Percentiles rank a stretch among this genome's conserved stretches.
phyloP scores from a whole-genome alignment of 2,888 invertebrate genomes.

The Polydrusus pterygomalis region DNA sequence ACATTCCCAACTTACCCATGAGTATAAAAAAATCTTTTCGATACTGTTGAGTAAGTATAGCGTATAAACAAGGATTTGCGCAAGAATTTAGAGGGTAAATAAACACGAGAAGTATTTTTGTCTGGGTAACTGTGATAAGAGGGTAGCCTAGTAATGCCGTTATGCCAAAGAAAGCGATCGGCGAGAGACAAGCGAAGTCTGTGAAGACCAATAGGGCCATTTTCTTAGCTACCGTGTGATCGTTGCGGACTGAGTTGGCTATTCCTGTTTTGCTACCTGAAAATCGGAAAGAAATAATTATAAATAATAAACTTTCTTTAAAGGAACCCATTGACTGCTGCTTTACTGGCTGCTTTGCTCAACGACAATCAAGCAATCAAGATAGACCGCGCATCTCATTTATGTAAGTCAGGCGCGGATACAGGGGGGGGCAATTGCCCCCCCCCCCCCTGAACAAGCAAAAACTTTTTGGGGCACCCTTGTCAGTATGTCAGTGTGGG shows the following conservation, averaged over 20 bases:
- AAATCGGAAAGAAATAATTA: constrained; percentile 37
- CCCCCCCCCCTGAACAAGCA: too few species aligned
- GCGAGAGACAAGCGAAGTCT: constrained; percentile 78
- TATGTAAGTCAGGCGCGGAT: too few species aligned
- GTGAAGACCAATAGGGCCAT: constrained; percentile 82
- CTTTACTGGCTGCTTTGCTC: too few species aligned
- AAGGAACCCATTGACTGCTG: too few species aligned
- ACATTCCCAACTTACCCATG: constrained; percentile 73
- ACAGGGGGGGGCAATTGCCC: too few species aligned
- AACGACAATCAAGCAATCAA: too few species aligned
- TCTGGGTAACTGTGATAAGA: constrained; percentile 75
- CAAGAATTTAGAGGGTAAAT: constrained; percentile 82
- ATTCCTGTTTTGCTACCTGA: constrained; percentile 74
- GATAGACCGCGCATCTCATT: too few species aligned
- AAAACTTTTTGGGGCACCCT: too few species aligned
- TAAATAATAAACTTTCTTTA: not conserved
- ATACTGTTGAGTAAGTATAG: constrained; percentile 80
- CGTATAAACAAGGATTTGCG: constrained; percentile 82
- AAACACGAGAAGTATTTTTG: constrained; percentile 78
- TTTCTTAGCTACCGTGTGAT: constrained; percentile 76
- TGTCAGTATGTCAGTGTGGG: too few species aligned
- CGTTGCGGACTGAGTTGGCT: constrained; percentile 71
- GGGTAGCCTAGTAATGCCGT: constrained; percentile 79
- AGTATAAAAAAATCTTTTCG: constrained; percentile 76
- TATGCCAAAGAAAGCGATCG: constrained; percentile 80